A percentile compares a stretch with the other conserved stretches of the same genome.
Conservation (phyloP, 2,113 vertebrate genomes). For the Centropus bengalensis region DNA sequence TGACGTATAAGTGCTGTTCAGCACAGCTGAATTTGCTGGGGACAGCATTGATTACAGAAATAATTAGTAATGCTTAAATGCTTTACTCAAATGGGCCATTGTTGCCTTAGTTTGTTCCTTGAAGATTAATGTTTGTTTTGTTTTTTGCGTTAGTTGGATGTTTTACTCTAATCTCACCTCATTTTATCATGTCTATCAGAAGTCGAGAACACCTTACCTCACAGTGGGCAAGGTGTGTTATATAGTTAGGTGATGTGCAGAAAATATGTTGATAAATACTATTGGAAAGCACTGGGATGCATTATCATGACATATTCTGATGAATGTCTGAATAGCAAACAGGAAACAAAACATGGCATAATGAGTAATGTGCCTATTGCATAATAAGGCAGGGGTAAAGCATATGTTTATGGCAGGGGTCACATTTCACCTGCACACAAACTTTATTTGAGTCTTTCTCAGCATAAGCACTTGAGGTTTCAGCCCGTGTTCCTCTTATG, state of each 20-base stretch:
- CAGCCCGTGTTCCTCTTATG: not conserved
- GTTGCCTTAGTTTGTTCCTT: not conserved
- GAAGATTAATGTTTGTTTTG: not conserved
- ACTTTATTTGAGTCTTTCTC: not conserved
- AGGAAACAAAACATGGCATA: not conserved
- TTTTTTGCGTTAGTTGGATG: not conserved
- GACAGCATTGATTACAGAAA: not conserved
- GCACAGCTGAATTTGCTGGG: not conserved
- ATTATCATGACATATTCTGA: not conserved
- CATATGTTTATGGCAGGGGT: rapidly evolving
- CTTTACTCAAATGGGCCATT: not conserved
- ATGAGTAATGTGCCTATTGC: not conserved
- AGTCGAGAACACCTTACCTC: not conserved
- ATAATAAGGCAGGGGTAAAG: not conserved
- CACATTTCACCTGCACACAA: not conserved
- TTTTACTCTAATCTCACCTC: not conserved
- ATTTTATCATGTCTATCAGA: not conserved
- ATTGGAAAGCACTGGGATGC: not conserved
- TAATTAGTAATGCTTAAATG: not conserved
- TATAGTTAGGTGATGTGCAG: not conserved
- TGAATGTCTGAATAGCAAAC: not conserved
- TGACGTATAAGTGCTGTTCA: not conserved
- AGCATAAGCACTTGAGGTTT: not conserved
- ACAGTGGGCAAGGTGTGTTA: not conserved
- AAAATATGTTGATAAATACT: not conserved